phyloP scores from a whole-genome alignment of 1,140 invertebrate species.

The Dinoponera quadriceps region DNA sequence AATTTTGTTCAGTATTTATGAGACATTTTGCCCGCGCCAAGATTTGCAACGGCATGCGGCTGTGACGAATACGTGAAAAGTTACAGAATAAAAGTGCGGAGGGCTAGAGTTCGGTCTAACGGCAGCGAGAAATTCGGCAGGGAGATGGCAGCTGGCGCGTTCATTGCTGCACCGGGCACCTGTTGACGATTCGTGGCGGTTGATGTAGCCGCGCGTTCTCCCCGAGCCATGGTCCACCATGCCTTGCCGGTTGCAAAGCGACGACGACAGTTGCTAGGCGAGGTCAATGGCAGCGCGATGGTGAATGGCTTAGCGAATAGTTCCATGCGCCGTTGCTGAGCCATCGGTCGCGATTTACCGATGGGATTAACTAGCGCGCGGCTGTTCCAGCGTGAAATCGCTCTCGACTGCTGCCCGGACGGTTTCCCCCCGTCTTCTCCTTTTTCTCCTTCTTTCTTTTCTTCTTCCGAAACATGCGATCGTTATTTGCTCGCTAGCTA shows the following conservation, averaged over 20 bases:
- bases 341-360: slow-evolving; percentile 36
- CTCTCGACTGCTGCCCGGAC: not conserved
- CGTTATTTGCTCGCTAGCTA: not conserved
- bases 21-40: no score
- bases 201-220: not conserved
- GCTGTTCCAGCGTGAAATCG: not conserved
- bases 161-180: no score
- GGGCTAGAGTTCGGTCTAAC: not conserved
- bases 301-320: slow-evolving; percentile 17
- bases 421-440: no score
- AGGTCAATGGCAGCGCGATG: slow-evolving; percentile 68
- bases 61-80: no score
- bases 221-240: slow-evolving; percentile 11
- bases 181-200: not conserved
- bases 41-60: no score
- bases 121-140: not conserved
- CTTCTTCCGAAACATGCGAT: not conserved
- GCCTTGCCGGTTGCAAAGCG: slow-evolving; percentile 23
- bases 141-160: not conserved
- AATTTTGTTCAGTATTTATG: no score
- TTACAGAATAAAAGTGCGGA: no score
- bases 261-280: slow-evolving; percentile 68
- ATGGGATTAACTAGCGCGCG: slow-evolving; percentile 32
- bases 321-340: not conserved
- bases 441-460: no score